A percentile compares a stretch with the other conserved stretches of the same genome.
phyloP scores from a whole-genome alignment of 2,797 vertebrate genomes.

The Carcharodon carcharias region DNA sequence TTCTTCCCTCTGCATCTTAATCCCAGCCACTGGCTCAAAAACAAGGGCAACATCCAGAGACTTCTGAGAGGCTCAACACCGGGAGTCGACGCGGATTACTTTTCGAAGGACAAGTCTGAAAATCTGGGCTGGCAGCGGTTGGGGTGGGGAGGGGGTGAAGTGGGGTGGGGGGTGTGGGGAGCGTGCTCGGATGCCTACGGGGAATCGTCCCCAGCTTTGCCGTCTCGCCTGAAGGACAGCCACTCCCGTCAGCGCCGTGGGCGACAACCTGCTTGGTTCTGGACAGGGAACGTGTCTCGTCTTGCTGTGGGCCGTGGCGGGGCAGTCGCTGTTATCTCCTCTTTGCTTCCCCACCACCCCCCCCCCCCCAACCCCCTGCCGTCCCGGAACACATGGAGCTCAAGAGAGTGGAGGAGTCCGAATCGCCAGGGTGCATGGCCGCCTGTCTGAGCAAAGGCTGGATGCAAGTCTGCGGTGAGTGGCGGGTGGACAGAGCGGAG shows the following conservation, averaged over 20 bases:
- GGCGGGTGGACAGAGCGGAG: no score
- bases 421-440: not conserved
- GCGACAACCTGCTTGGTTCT: not conserved
- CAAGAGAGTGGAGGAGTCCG: not conserved
- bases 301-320: no score
- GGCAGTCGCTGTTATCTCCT: not conserved
- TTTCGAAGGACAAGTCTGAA: not conserved
- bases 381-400: not conserved
- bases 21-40: not conserved
- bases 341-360: no score
- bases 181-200: no score
- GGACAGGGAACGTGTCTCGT: not conserved
- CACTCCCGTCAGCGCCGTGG: not conserved
- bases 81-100: no score
- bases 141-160: no score
- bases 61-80: no score
- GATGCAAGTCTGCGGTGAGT: slow-evolving; percentile 13
- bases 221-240: no score
- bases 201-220: no score
- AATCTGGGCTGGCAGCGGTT: no score
- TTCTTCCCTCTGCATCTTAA: not conserved
- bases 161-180: no score
- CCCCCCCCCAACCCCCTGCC: no score
- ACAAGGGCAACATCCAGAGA: not conserved
- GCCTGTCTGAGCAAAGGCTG: not conserved